phyloP scores from a whole-genome alignment of 2,888 invertebrate genomes.

The Boloria selene region DNA sequence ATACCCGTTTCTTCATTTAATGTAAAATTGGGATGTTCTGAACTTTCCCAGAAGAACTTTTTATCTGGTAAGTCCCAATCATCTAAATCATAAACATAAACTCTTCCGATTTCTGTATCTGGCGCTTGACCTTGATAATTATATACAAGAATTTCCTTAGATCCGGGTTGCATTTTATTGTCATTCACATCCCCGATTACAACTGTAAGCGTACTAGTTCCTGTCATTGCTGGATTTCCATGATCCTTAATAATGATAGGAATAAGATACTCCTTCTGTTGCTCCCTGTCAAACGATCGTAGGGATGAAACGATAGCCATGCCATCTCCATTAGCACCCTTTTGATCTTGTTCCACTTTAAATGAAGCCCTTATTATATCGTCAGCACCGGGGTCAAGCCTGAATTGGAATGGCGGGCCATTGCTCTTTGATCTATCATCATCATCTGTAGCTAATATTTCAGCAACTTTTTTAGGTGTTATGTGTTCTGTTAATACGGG shows the following conservation, averaged over 20 bases:
- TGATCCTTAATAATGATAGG: conserved; percentile 99
- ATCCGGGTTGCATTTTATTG: conserved; percentile 98
- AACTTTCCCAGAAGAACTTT: conserved; percentile 96
- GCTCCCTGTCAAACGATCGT: conserved; percentile 96
- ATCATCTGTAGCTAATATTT: conserved; percentile 96
- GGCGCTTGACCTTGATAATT: conserved; percentile 96
- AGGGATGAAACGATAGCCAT: conserved; percentile 98
- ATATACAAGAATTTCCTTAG: conserved; percentile 98
- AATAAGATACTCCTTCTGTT: conserved; percentile 97
- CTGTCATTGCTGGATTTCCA: conserved; percentile 97
- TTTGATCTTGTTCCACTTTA: conserved; percentile 98
- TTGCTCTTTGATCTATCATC: conserved; percentile 97
- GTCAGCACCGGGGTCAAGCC: conserved; percentile 95
- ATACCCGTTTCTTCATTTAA: conserved; percentile 96
- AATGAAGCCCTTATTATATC: conserved; percentile 96
- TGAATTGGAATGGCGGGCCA: conserved; percentile 97
- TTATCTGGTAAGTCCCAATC: conserved; percentile 99
- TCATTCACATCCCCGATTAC: conserved; percentile 99
- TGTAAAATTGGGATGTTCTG: conserved; percentile 93
- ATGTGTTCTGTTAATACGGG: conserved; percentile 97
- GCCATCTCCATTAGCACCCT: conserved; percentile 98
- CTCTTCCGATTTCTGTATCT: conserved; percentile 95
- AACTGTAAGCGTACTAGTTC: conserved; percentile 96
- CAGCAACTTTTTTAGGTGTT: conserved; percentile 94
- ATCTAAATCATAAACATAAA: conserved; percentile 98